Evolutionary conservation across 2,888 invertebrate genomes (phyloP), one percentile per base, ranked within the genome.

Genomic region (Macropis europaea): DNA sequence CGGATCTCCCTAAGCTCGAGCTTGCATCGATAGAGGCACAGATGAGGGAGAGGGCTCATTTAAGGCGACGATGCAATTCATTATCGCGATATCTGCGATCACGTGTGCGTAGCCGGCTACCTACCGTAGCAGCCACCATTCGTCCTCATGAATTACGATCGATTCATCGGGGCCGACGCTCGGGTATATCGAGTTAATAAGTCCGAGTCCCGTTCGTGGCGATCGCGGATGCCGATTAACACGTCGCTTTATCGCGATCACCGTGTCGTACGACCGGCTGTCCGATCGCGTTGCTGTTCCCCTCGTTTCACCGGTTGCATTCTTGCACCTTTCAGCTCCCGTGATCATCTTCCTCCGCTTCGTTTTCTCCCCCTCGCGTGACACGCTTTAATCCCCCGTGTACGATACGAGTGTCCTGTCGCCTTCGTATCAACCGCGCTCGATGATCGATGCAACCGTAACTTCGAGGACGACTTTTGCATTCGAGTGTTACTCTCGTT

Each of bases 101-200:
- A 64, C 61, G 48, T 60, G 48, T 60, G 60, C 60, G 74, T 52
- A 59, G 59, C 32, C 32, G 60, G 63, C 62, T 64, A 67, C 50
- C 19, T 50, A 60, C 53, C 47, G n/a, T n/a, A n/a, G n/a, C n/a
- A 36, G 30, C 66, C 43, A 50, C 57, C 54, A 56, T 74, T 73
- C 62, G 57, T 64, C 73, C n/a, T 62, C 73, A 60, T 82, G 80
- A 79, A 77, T 81, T 79, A 82, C 79, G 82, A 81, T 82, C 77
- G 68, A 68, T 67, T 68, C 62, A 53, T 64, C 62, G 73, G 38
- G 64, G 43, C 68, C 67, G 57, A 64, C 74, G 66, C 42, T 66
- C 70, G 67, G n/a, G n/a, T n/a, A n/a, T 79, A 76, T 75, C 77
- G 75, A 74, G 77, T 73, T 79, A 82, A 80, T 82, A 80, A 80